Percentiles rank a stretch among this genome's conserved stretches.
Conservation (phyloP, 2,888 invertebrate species). For the Pandemis corylana region DNA sequence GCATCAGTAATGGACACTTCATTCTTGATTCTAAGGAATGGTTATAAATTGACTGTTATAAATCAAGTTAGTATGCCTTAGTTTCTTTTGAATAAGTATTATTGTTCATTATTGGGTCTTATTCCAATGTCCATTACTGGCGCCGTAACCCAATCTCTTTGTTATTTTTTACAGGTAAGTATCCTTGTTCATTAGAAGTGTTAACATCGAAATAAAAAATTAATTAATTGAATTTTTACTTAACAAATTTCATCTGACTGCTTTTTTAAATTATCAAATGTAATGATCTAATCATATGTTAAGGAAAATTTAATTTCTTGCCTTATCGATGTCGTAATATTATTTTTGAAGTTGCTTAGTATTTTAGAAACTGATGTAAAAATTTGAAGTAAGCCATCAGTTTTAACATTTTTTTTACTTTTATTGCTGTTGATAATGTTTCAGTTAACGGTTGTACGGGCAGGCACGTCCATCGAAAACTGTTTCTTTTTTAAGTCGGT, state of each 20-base stretch:
- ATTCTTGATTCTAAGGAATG: no score
- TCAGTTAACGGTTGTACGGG: constrained; percentile 14
- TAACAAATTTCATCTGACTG: neutral
- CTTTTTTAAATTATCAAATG: neutral
- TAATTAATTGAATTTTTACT: no score
- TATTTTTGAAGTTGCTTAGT: neutral
- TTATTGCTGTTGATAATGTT: neutral
- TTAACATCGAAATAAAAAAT: no score
- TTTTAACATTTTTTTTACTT: neutral
- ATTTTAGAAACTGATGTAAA: neutral
- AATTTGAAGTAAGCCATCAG: neutral
- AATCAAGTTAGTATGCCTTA: no score
- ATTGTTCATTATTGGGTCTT: no score
- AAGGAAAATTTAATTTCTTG: neutral
- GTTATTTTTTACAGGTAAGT: no score
- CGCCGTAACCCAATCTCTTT: no score
- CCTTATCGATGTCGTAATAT: neutral
- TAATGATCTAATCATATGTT: neutral
- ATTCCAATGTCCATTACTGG: no score
- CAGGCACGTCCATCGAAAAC: constrained; percentile 31
- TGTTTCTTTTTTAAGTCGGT: constrained; percentile 22
- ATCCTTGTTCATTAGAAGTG: no score
- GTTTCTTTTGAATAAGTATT: no score
- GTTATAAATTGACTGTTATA: no score
- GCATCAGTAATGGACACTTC: no score